A percentile compares a stretch with the other conserved stretches of the same genome.
Evolutionary conservation across 2,888 invertebrate species (phyloP).

Genomic region (Epirrhoe alternata): DNA sequence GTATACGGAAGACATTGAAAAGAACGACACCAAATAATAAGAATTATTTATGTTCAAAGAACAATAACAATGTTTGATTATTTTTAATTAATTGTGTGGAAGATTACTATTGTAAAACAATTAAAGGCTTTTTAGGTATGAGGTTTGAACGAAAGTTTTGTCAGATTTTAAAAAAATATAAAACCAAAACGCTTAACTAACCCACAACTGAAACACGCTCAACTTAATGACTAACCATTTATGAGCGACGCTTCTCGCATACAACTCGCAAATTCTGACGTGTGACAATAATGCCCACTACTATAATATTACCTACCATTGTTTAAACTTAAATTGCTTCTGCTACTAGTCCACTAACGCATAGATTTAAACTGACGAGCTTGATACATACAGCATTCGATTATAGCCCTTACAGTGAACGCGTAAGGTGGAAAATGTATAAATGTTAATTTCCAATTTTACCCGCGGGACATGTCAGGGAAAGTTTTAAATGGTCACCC

Average conservation of each 20-base stretch:
- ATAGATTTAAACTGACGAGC: constrained; percentile 35
- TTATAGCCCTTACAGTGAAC: constrained; percentile 17
- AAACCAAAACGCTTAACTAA: background rate
- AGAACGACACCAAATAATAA: no score
- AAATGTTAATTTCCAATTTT: constrained; percentile 35
- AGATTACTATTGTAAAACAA: no score
- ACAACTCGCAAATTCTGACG: constrained; percentile 28
- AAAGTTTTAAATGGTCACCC: constrained; percentile 71
- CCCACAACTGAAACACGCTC: constrained; percentile 25
- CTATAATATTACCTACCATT: constrained; percentile 55
- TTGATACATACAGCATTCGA: constrained; percentile 6
- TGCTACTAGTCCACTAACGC: constrained; percentile 42
- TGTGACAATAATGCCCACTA: constrained; percentile 41
- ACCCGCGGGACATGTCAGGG: constrained; percentile 37
- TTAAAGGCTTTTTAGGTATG: no score
- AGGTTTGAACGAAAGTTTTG: no score
- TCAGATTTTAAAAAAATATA: no score
- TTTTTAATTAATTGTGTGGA: no score
- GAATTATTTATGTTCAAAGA: no score
- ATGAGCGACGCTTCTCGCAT: constrained; percentile 29
- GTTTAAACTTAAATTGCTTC: constrained; percentile 73
- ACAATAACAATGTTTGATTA: no score
- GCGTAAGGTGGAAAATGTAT: constrained; percentile 35
- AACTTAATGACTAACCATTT: constrained; percentile 38
- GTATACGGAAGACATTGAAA: no score